Evolutionary conservation across 1,140 invertebrate genomes (phyloP).

Genomic region (Doryteuthis pealeii): DNA sequence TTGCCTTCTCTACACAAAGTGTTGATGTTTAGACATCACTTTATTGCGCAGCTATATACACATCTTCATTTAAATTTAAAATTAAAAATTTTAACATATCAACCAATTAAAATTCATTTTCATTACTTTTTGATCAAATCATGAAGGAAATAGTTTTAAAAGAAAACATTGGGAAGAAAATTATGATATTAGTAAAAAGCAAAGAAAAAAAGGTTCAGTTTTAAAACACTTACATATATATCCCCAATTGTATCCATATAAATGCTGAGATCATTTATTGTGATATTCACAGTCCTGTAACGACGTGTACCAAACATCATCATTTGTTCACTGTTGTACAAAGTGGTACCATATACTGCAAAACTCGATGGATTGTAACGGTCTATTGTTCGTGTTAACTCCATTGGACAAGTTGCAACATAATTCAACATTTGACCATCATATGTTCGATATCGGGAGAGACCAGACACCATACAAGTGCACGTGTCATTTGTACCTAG

Average conservation of each 20-base stretch:
- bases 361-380: not conserved
- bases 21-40: no score
- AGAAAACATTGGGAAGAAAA: no score
- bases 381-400: not conserved
- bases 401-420: not conserved
- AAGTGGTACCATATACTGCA: no score
- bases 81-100: no score
- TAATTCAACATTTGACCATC: not conserved
- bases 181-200: no score
- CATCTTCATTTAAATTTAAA: no score
- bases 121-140: no score
- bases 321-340: not conserved
- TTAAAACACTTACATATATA: not conserved
- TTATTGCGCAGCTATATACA: no score
- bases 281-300: not conserved
- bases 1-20: no score
- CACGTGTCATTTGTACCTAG: not conserved
- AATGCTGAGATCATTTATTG: not conserved
- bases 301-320: not conserved
- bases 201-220: no score
- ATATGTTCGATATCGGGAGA: not conserved
- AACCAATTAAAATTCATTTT: no score
- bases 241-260: not conserved
- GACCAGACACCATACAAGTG: not conserved
- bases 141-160: no score